phyloP scores from a whole-genome alignment of 2,113 vertebrate species.

The Microcebus tavaratra region DNA sequence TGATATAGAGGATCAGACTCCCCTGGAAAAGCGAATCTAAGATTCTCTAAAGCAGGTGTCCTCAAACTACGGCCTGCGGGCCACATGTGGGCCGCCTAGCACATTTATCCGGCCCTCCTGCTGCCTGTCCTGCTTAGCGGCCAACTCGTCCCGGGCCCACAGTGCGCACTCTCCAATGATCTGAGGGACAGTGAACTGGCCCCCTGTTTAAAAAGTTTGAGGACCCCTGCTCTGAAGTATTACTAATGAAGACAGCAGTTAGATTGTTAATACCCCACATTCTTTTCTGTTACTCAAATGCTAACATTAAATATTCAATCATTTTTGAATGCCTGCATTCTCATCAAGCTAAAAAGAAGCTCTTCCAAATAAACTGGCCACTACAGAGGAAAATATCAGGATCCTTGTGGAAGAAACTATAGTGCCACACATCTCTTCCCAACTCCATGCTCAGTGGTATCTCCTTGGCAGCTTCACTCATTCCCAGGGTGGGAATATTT shows the following conservation, averaged over 20 bases:
- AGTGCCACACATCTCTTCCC: not conserved
- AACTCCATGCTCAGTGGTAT: not conserved
- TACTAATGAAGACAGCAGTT: not conserved
- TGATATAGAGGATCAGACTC: not conserved
- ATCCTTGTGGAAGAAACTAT: not conserved
- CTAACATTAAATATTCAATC: slow-evolving; percentile 31
- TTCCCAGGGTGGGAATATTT: not conserved
- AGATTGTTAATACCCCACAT: not conserved
- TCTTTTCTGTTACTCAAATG: not conserved
- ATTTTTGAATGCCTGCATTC: not conserved
- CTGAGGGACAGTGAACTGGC: too few relatives aligned
- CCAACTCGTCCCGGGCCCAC: too few relatives aligned
- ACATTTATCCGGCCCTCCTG: too few relatives aligned
- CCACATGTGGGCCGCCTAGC: too few relatives aligned
- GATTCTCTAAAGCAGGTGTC: not conserved
- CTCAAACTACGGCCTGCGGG: too few relatives aligned
- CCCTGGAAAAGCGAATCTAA: not conserved
- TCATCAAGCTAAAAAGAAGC: slow-evolving; percentile 12
- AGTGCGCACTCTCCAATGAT: too few relatives aligned
- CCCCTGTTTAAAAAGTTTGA: too few relatives aligned
- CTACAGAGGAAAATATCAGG: slow-evolving; percentile 1
- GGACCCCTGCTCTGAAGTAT: not conserved
- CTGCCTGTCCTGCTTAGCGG: too few relatives aligned
- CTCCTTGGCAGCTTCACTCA: not conserved
- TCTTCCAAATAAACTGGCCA: slow-evolving; percentile 21